Percentiles rank a stretch among this genome's conserved stretches.
Evolutionary conservation across 1,140 invertebrate species (phyloP).

Genomic region (Eumeta japonica): DNA sequence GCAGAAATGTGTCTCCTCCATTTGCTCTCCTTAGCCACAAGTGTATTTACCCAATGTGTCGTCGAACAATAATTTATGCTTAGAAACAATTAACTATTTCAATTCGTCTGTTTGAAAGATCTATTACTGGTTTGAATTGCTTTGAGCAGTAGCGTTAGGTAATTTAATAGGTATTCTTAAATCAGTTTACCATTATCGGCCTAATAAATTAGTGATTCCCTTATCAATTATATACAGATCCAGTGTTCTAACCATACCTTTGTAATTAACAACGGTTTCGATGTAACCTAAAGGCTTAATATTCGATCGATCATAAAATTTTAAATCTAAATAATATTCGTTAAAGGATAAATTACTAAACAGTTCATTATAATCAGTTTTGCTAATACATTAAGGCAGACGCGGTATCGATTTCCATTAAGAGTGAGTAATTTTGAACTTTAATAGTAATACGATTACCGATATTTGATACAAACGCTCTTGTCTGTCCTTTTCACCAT

Average conservation of each 20-base stretch:
- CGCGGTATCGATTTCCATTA: conserved; percentile 7
- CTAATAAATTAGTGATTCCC: conserved; percentile 1
- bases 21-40: too few species aligned
- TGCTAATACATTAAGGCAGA: conserved; percentile 5
- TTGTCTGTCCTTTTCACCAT: too few species aligned
- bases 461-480: conserved; percentile 5
- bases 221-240: conserved; percentile 5
- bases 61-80: conserved; percentile 5
- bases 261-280: background rate
- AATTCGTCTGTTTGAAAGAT: background rate
- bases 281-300: conserved; percentile 3
- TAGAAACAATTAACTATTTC: background rate
- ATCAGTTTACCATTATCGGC: conserved; percentile 6
- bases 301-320: conserved; percentile 3
- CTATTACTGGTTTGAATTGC: background rate
- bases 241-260: background rate
- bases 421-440: background rate
- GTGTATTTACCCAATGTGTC: too few species aligned
- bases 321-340: conserved; percentile 3
- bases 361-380: conserved; percentile 1
- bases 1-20: too few species aligned
- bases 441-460: conserved; percentile 2
- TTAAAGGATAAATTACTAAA: conserved; percentile 1
- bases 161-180: conserved; percentile 1
- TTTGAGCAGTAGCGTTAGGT: conserved; percentile 3